Evolutionary conservation across 2,797 vertebrate genomes (phyloP).

Genomic region (Protosalanx chinensis): DNA sequence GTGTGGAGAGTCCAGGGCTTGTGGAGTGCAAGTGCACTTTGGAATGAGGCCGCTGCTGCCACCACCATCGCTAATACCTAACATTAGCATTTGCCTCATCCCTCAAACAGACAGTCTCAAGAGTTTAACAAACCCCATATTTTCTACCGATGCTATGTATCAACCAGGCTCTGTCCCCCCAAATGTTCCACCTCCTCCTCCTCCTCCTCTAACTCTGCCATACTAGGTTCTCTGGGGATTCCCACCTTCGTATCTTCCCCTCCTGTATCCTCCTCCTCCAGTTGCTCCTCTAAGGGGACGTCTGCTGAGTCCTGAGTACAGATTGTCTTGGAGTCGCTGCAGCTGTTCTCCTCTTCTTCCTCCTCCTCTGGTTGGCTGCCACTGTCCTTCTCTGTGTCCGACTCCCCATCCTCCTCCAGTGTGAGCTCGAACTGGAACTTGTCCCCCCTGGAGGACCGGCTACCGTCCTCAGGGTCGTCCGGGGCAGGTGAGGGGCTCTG

Average conservation of each 20-base stretch:
- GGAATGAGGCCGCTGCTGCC: conserved; percentile 43
- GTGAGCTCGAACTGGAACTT: conserved; percentile 76
- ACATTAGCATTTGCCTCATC: neutral
- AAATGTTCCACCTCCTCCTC: conserved; percentile 10
- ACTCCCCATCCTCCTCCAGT: conserved; percentile 66
- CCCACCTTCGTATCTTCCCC: conserved; percentile 30
- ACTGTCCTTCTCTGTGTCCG: conserved; percentile 47
- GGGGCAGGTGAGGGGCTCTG: conserved; percentile 64
- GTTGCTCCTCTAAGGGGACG: conserved; percentile 79
- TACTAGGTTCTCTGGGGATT: conserved; percentile 65
- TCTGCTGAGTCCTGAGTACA: conserved; percentile 85
- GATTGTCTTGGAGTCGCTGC: conserved; percentile 83
- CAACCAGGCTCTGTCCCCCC: conserved; percentile 55
- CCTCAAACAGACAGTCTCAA: neutral
- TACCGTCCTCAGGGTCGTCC: conserved; percentile 34
- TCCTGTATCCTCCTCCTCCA: conserved; percentile 61
- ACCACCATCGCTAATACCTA: neutral
- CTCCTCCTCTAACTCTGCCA: conserved; percentile 54
- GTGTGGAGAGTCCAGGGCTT: conserved; percentile 71
- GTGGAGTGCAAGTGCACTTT: conserved; percentile 74
- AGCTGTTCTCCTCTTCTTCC: conserved; percentile 74
- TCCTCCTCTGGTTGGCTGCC: conserved; percentile 13
- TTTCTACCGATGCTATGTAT: conserved; percentile 69
- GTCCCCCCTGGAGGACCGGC: conserved; percentile 27
- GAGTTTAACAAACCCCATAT: neutral